phyloP scores from a whole-genome alignment of 2,888 invertebrate species.

The Slavum lentiscoides region DNA sequence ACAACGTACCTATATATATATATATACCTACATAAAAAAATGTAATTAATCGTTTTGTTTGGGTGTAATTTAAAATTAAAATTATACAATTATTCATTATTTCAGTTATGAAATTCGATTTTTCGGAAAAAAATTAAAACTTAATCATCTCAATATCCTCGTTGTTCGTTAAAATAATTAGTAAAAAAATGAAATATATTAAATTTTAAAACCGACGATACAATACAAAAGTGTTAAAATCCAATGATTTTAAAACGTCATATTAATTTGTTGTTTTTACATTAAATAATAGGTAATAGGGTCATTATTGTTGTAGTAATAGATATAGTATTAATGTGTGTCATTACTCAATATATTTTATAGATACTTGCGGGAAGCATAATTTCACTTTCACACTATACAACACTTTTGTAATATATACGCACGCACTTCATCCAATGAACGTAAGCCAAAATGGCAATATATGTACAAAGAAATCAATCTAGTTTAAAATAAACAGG shows the following conservation, averaged over 20 bases:
- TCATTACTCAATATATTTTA: not conserved
- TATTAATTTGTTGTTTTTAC: not conserved
- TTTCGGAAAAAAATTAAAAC: no score
- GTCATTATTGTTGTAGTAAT: not conserved
- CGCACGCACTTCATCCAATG: not conserved
- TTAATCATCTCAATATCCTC: no score
- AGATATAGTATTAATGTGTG: not conserved
- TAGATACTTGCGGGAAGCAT: not conserved
- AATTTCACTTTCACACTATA: conserved; percentile 25
- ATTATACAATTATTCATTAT: not conserved
- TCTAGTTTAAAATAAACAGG: conserved; percentile 17
- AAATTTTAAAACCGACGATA: not conserved
- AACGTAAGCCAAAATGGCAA: conserved; percentile 29
- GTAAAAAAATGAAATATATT: not conserved
- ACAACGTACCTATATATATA: not conserved
- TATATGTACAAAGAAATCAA: conserved; percentile 11
- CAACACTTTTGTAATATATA: not conserved
- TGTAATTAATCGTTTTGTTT: no score
- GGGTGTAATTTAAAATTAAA: no score
- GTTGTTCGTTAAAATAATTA: no score
- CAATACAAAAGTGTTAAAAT: not conserved
- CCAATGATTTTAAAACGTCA: not conserved
- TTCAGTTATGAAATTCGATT: not conserved
- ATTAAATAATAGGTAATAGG: not conserved
- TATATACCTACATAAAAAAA: not conserved